Evolutionary conservation across 2,888 invertebrate species (phyloP), one percentile per base, ranked within the genome.

Genomic region (Ormyrus pomaceus): DNA sequence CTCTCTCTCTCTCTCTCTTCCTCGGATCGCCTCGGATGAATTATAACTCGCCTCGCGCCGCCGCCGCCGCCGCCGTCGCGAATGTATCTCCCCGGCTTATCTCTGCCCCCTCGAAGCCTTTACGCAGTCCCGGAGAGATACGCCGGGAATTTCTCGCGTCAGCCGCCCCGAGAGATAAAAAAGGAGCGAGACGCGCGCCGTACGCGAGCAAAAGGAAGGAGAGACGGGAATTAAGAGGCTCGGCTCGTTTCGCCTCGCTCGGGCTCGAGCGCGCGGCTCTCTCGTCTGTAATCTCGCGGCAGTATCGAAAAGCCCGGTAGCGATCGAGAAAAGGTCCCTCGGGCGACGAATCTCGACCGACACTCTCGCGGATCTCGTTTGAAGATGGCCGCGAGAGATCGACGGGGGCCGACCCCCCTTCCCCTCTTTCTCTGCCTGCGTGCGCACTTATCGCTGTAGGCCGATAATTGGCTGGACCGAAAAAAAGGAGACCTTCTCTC

Each of bases 241-340:
- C 77, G 56, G 34, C 34, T 71, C 48, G 56, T 45, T 45, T 53
- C 72, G 34, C 59, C 68, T 45, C 55, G 11, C 62, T 56, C 64
- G 46, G 50, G 19, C 50, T 56, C 65, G 19, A 19, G 19, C 1
- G 34, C 34, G 34, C 34, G 34, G 55, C 51, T 59, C 66, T 46
- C 45, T 50, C 56, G 72, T 56, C n/a, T 6, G 74, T 81, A 81
- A 81, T 81, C 81, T 81, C 51, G 68, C 56, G 45, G 75, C 61
- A 64, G 76, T 76, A 81, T 81, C 81, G 82, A 79, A 34, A 82
- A 82, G 82, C 82, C 82, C 82, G 82, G 82, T 82, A 82, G 82
- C 82, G 72, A 82, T 82, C 79, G 79, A 69, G 76, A 76, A 72
- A 76, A 82, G 74, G 79, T 64, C 77, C 79, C 79, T 58, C 59